phyloP scores from a whole-genome alignment of 1,140 invertebrate species.

The Vanessa tameamea region DNA sequence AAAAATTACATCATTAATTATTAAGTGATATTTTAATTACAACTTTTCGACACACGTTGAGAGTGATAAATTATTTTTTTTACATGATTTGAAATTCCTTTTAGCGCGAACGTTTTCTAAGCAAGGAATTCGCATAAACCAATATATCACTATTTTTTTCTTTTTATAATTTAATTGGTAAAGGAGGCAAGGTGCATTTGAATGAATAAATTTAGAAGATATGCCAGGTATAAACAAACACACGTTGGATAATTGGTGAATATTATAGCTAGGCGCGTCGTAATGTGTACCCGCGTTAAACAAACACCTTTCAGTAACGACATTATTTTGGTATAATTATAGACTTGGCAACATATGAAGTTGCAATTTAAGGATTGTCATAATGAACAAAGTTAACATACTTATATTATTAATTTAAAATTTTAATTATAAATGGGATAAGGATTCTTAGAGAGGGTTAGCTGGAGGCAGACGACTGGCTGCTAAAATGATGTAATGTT shows the following conservation, averaged over 20 bases:
- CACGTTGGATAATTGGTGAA: not conserved
- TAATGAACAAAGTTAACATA: no score
- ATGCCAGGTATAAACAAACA: slow-evolving; percentile 3
- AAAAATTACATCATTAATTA: no score
- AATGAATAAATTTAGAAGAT: slow-evolving; percentile 26
- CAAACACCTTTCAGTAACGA: not conserved
- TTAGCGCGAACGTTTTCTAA: not conserved
- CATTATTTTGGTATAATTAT: slow-evolving; percentile 6
- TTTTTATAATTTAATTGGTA: slow-evolving; percentile 17
- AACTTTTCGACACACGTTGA: no score
- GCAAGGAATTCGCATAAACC: slow-evolving; percentile 10
- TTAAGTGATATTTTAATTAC: no score
- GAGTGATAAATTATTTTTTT: no score
- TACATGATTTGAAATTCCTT: not conserved
- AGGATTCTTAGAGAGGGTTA: no score
- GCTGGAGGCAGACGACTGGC: no score
- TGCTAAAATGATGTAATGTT: no score
- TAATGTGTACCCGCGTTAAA: not conserved
- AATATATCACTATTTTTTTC: slow-evolving; percentile 16
- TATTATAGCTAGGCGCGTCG: not conserved
- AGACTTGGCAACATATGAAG: not conserved
- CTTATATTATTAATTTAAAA: no score
- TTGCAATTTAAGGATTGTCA: not conserved
- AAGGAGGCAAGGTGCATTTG: slow-evolving; percentile 15
- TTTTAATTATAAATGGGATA: no score